These are phyloP conservation scores for Semaprochilodus insignis DNA, from an alignment of 2,797 vertebrate genomes.

Conservation along the genomic window DNA sequence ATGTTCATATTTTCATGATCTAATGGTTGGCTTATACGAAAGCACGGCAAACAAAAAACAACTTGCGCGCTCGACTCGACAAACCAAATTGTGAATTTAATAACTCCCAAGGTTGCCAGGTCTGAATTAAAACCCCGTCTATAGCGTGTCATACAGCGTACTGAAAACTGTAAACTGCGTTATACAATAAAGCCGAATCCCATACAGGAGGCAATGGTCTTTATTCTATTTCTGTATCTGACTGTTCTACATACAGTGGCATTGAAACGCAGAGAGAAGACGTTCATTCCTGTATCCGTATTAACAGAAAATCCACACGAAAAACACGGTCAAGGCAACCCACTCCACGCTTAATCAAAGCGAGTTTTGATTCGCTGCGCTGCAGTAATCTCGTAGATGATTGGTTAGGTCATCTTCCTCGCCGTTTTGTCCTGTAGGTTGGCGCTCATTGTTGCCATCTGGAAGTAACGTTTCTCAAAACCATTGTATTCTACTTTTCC, in stretches of 20 bases:
- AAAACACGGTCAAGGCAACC: slow-evolving; percentile 1
- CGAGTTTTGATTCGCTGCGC: not conserved
- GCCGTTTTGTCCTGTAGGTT: not conserved
- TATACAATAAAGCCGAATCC: not conserved
- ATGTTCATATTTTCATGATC: not conserved
- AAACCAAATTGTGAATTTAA: slow-evolving; percentile 60
- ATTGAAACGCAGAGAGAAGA: not conserved
- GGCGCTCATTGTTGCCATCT: slow-evolving; percentile 3
- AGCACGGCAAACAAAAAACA: slow-evolving; percentile 32
- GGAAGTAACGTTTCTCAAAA: no score
- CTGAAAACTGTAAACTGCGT: not conserved
- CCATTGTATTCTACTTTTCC: no score
- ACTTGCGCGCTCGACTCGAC: slow-evolving; percentile 58
- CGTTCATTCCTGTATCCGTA: not conserved
- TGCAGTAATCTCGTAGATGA: not conserved
- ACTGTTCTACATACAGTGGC: not conserved
- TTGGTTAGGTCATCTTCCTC: not conserved
- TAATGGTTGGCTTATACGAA: not conserved
- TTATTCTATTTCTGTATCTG: not conserved
- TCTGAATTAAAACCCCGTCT: slow-evolving; percentile 4
- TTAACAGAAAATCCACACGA: not conserved
- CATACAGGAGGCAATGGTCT: not conserved
- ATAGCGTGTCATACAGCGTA: not conserved
- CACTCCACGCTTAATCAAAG: not conserved
- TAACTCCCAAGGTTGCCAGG: slow-evolving; percentile 20